Base-by-base conservation (phyloP, 2,113 vertebrate genomes). In the Chloropsis cyanopogon region DNA sequence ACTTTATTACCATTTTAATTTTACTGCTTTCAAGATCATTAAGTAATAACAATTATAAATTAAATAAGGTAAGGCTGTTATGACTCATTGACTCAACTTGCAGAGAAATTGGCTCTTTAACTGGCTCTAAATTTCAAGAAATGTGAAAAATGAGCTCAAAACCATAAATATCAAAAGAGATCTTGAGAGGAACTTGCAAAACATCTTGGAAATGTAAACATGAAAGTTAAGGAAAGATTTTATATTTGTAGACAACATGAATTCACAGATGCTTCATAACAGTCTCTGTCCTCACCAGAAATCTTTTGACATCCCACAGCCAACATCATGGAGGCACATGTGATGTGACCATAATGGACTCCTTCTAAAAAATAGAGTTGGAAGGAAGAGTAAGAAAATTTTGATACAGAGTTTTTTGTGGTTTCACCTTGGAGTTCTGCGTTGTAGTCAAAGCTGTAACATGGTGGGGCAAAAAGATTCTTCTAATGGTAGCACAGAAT, bases 1-100 rank as follows among this genome's bases (percentile, higher is more conserved):
- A 77, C 16, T 57, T 96, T 90, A 86, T 64, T 78, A 65, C 19
- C 2, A 39, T 83, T 95, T 92, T 87, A 68, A 92, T 95, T 88
- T 90, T 93, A 65, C 63, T 93, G 35, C 64, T 93, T 73, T 92
- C 71, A 78, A 96, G 37, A 92, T 82, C 60, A 94, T 88, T 75
- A 92, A 70, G 29, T 76, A 82, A 64, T 92, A 90, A 82, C 9
- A 91, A 76, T 90, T 91, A 90, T 46, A 87, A 89, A 89, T 84
- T 79, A 82, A 42, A 49, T 79, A 96, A 94, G 37, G 21, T 49
- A 83, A 73, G 23, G 19, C 12, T 92, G 46, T 70, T 91, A 83
- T 31, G 82, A 84, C 8, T 72, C 75, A 85, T 72, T 66, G 66
- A 69, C n/a, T 93, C 70, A 61, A 46, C 14, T 84, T 46, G 23